phyloP scores from a whole-genome alignment of 2,113 vertebrate species.

The Leptosomus discolor region DNA sequence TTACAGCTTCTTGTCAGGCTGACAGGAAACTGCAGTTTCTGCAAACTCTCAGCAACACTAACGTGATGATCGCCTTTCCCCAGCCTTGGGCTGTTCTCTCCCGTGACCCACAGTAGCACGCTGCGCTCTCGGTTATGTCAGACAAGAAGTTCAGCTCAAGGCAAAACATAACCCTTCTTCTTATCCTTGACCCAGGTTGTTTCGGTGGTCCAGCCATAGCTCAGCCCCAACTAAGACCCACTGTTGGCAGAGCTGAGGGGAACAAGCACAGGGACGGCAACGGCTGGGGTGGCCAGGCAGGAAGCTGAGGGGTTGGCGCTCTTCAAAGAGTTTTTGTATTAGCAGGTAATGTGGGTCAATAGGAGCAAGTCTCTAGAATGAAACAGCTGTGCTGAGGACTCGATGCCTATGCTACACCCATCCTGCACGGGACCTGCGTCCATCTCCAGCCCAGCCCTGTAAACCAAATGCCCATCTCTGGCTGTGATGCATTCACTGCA shows the following conservation, averaged over 20 bases:
- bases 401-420: background rate
- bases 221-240: background rate
- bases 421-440: background rate
- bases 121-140: fast-evolving
- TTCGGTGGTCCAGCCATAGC: background rate
- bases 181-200: background rate
- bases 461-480: background rate
- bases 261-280: background rate
- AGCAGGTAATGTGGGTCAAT: background rate
- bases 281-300: background rate
- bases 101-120: fast-evolving
- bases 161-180: background rate
- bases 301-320: background rate
- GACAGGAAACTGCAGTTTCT: background rate
- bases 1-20: background rate
- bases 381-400: background rate
- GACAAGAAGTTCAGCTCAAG: background rate
- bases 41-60: background rate
- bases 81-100: fast-evolving
- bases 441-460: background rate
- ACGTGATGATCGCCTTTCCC: background rate
- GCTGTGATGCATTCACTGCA: background rate
- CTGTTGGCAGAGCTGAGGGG: background rate
- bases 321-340: background rate
- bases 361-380: background rate